phyloP scores from a whole-genome alignment of 1,140 invertebrate species.

The Drosophila rufa region DNA sequence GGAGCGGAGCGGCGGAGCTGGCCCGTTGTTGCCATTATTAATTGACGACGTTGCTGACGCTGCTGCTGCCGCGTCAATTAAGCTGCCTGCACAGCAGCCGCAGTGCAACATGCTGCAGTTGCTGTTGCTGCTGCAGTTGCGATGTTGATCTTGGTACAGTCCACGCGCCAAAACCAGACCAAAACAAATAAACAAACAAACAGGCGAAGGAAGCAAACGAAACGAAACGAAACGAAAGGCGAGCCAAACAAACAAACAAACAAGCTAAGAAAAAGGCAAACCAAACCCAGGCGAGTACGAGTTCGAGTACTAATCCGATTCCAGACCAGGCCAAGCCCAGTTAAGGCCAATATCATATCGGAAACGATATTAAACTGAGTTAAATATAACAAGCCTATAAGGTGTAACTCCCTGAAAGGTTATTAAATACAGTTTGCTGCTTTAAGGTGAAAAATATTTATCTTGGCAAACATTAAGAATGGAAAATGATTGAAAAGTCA shows the following conservation, averaged over 20 bases:
- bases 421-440: no score
- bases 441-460: no score
- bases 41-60: conserved; percentile 29
- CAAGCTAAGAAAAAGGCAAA: conserved; percentile 11
- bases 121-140: not conserved
- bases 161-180: conserved; percentile 72
- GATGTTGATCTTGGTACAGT: conserved; percentile 68
- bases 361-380: no score
- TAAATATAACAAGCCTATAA: no score
- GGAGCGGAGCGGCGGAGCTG: conserved; percentile 24
- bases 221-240: conserved; percentile 28
- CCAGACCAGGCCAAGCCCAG: conserved; percentile 17
- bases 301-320: conserved; percentile 7
- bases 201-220: conserved; percentile 19
- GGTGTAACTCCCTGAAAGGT: no score
- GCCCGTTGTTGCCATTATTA: conserved; percentile 42
- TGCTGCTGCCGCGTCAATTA: conserved; percentile 37
- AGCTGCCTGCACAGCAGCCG: conserved; percentile 39
- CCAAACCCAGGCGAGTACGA: conserved; percentile 11
- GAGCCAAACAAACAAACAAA: conserved; percentile 14
- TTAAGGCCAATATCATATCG: not conserved
- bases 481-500: no score
- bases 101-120: conserved; percentile 45
- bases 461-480: no score
- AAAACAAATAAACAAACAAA: conserved; percentile 57